phyloP scores from a whole-genome alignment of 2,797 vertebrate genomes.

The Channa striata region DNA sequence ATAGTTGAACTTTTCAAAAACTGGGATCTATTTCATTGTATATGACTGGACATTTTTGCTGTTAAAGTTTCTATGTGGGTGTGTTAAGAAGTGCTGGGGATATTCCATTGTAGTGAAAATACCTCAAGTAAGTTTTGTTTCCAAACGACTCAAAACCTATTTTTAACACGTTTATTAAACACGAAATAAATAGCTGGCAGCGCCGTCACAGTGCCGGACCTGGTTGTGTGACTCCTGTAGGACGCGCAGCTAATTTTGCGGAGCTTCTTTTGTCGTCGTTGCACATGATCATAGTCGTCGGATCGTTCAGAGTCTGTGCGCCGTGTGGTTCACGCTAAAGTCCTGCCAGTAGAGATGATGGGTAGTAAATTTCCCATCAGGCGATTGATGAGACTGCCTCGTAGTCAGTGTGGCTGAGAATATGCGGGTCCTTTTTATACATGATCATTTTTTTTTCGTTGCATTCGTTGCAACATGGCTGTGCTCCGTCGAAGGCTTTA shows the following conservation, averaged over 20 bases:
- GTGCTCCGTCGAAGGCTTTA: slow-evolving; percentile 53
- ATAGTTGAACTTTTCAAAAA: too few relatives aligned
- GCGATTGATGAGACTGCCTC: slow-evolving; percentile 72
- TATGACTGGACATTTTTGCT: not conserved
- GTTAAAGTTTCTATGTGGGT: not conserved
- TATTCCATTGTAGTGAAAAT: not conserved
- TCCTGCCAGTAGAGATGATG: not conserved
- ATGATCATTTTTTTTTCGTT: slow-evolving; percentile 57
- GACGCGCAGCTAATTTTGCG: not conserved
- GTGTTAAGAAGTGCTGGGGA: not conserved
- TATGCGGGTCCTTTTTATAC: slow-evolving; percentile 73
- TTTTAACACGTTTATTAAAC: not conserved
- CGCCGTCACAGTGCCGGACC: not conserved
- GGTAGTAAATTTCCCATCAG: slow-evolving; percentile 72
- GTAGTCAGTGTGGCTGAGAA: slow-evolving; percentile 63
- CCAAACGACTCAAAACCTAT: not conserved
- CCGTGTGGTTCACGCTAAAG: not conserved
- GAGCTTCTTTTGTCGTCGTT: not conserved
- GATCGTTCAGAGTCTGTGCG: not conserved
- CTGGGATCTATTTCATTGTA: too few relatives aligned
- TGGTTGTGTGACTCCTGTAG: not conserved
- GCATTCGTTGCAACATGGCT: slow-evolving; percentile 73
- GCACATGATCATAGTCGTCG: not conserved
- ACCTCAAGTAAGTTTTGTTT: not conserved
- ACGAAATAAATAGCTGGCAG: too few relatives aligned